Evolutionary conservation across 2,888 invertebrate genomes (phyloP), one percentile per base, ranked within the genome.

Genomic region (Dugesia japonica): DNA sequence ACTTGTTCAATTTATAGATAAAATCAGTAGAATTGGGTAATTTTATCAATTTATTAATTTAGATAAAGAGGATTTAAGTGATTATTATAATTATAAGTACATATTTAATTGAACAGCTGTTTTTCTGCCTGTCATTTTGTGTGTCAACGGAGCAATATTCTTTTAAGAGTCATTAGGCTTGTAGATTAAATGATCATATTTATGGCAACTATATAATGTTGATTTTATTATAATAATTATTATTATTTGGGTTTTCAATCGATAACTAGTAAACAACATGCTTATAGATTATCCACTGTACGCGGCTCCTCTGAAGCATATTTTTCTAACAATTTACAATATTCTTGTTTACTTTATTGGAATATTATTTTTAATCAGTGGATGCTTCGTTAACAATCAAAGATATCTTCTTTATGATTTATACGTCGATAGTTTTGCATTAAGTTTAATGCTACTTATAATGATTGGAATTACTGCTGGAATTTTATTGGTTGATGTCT

Each of bases 201-300:
- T 56, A 56, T 56, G 56, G 56, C 23, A 56, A 13, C n/a, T 20
- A 56, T 56, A 9, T 56, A 20, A 56, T 56, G n/a, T 4, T 20
- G 20, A 56, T n/a, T 38, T 17, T 13, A 13, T 38, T 31, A 31
- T 31, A 31, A 31, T 7, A 7, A 31, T 31, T 31, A 31, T 31
- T 7, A 7, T 31, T 31, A 31, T n/a, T n/a, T n/a, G 13, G 13
- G 17, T 56, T 56, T 56, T 56, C 4, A 20, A 56, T 56, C 17
- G n/a, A 56, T 56, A 56, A 56, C 56, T 56, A 9, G 20, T 4
- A n/a, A 13, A n/a, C n/a, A 56, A n/a, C n/a, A 56, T 56, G 56
- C 56, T 56, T 20, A 75, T 75, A 17, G 75, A 75, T 20, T 75
- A 75, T 42, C 75, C 75, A 13, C 20, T 75, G n/a, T 56, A 74